Conservation (phyloP, 2,797 vertebrate genomes). For the Acanthis flammea region DNA sequence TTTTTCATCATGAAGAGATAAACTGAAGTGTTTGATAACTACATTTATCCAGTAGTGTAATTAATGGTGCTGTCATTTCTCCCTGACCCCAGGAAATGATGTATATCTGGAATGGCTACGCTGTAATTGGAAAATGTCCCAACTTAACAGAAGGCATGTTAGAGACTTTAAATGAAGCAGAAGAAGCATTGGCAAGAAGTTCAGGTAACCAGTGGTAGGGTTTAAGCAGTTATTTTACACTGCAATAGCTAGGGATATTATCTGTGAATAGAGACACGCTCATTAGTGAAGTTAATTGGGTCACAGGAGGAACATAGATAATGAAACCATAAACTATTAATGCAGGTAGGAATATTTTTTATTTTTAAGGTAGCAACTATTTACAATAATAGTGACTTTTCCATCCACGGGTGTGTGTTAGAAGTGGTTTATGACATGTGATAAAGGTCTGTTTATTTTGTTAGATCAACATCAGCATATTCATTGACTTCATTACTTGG, state of each 20-base stretch:
- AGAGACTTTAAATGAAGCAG: constrained; percentile 87
- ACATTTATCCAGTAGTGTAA: not conserved
- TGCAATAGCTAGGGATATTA: not conserved
- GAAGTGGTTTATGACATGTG: not conserved
- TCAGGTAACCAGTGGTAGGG: constrained; percentile 80
- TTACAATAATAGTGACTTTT: not conserved
- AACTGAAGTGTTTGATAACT: not conserved
- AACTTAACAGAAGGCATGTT: constrained; percentile 93
- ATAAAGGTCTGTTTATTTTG: not conserved
- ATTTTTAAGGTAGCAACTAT: not conserved
- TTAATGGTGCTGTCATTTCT: constrained; percentile 30
- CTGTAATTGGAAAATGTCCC: constrained; percentile 93
- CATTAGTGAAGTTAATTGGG: constrained; percentile 9
- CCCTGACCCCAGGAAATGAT: constrained; percentile 89
- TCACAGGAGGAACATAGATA: not conserved
- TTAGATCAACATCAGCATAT: not conserved
- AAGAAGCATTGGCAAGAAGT: constrained; percentile 80
- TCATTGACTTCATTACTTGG: not conserved
- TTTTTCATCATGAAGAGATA: not conserved
- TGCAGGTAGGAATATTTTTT: not conserved
- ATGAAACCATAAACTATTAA: not conserved
- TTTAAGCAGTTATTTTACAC: constrained; percentile 18
- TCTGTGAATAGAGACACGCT: not conserved
- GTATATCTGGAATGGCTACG: constrained; percentile 99
- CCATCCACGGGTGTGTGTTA: not conserved